These are phyloP conservation scores for Platycheirus albimanus DNA, from an alignment of 2,888 invertebrate genomes.

Conservation along the genomic window DNA sequence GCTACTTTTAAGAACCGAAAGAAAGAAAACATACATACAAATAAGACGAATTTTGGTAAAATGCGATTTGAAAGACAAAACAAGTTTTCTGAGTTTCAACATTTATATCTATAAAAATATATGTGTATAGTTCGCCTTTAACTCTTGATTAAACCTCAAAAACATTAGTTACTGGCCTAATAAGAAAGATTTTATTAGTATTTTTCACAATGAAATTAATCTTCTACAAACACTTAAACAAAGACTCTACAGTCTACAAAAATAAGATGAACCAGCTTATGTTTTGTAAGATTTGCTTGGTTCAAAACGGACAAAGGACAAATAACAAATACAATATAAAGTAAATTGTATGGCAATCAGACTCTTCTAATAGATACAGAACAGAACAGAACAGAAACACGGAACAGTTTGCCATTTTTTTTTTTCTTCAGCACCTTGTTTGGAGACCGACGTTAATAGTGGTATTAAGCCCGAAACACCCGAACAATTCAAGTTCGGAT, in stretches of 20 bases:
- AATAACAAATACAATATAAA: neutral
- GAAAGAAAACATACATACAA: no score
- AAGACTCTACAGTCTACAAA: neutral
- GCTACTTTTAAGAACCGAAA: no score
- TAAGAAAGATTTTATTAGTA: neutral
- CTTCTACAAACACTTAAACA: neutral
- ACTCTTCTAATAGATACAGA: no score
- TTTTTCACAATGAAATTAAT: neutral
- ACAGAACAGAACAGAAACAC: constrained; percentile 56
- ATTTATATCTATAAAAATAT: no score
- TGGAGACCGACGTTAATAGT: constrained; percentile 18
- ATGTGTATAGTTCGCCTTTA: no score
- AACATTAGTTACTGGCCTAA: neutral
- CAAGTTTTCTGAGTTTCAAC: no score
- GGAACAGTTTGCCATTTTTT: constrained; percentile 35
- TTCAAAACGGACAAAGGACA: neutral
- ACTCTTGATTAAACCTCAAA: no score
- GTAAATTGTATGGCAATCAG: constrained; percentile 6
- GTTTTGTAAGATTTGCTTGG: neutral
- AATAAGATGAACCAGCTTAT: neutral
- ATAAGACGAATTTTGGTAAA: no score
- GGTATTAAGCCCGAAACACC: neutral
- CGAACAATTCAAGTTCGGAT: constrained; percentile 49
- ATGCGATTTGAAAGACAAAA: no score
- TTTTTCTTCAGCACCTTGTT: constrained; percentile 56